phyloP scores from a whole-genome alignment of 1,140 invertebrate genomes.

The Polypedilum pembai region DNA sequence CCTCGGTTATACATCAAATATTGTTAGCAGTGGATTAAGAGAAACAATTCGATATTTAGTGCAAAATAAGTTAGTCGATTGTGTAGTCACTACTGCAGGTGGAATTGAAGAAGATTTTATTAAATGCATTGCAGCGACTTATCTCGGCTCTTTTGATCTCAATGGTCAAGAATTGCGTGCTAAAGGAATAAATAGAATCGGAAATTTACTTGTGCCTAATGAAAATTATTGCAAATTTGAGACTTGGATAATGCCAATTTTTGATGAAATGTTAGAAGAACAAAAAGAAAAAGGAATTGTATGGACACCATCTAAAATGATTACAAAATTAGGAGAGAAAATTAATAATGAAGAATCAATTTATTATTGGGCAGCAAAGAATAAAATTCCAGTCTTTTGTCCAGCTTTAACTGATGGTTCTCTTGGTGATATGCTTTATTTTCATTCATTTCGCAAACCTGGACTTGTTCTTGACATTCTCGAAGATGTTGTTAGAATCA shows the following conservation, averaged over 20 bases:
- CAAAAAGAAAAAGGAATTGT: slow-evolving; percentile 66
- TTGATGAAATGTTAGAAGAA: slow-evolving; percentile 86
- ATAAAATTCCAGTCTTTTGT: slow-evolving; percentile 97
- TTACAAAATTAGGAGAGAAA: slow-evolving; percentile 73
- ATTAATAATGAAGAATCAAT: slow-evolving; percentile 90
- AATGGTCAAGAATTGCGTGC: slow-evolving; percentile 69
- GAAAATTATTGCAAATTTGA: slow-evolving; percentile 98
- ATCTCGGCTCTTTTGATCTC: slow-evolving; percentile 76
- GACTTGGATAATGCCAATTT: slow-evolving; percentile 92
- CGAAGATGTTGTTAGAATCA: slow-evolving; percentile 82
- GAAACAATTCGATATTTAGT: slow-evolving; percentile 87
- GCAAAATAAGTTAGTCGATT: slow-evolving; percentile 82
- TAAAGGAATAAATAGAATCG: slow-evolving; percentile 92
- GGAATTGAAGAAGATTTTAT: slow-evolving; percentile 99
- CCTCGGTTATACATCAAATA: slow-evolving; percentile 95
- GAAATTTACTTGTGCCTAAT: slow-evolving; percentile 96
- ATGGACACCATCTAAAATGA: slow-evolving; percentile 95
- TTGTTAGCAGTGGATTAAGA: slow-evolving; percentile 89
- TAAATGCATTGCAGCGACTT: slow-evolving; percentile 94
- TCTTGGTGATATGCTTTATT: slow-evolving; percentile 99
- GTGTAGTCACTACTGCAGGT: slow-evolving; percentile 94
- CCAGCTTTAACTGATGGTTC: slow-evolving; percentile 98
- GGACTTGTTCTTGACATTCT: slow-evolving; percentile 93
- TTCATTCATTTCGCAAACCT: slow-evolving; percentile 89
- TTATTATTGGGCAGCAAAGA: slow-evolving; percentile 96